Evolutionary conservation across 2,797 vertebrate species (phyloP), one percentile per base, ranked within the genome.

Genomic region (Melopsittacus undulatus): DNA sequence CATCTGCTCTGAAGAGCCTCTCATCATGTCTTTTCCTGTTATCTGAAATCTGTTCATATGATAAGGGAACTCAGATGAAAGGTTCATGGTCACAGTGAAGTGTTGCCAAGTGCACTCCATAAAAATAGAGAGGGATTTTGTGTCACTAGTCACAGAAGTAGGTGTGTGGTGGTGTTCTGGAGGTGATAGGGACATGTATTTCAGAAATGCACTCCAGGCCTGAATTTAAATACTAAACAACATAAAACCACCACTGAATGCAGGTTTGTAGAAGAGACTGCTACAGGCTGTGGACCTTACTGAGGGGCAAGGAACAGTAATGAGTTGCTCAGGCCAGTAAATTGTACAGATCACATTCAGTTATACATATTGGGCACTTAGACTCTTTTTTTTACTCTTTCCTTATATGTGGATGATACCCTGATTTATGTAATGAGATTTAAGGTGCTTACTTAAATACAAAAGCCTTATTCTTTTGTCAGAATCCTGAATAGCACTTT

Each of bases 331-430:
- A 56, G 26, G 45, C 5, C 17, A 24, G 14, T 49, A 52, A 73
- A 52, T 38, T 4, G 1, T 34, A 30, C 42, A 62, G 67, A 29
- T 5, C 8, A 14, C 0, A 0, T 57, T 69, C 45, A 10, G 52
- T 85, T 74, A 51, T 42, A 76, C 2, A 13, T 34, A 29, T 22
- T 38, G 27, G 20, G n/a, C 13, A 68, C 16, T 66, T 68, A n/a
- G n/a, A 52, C 15, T 75, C 29, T 75, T 16, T 2, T 82, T 89
- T 82, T 51, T 0, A 4, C 10, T 49, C 10, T 84, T 78, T 80
- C 16, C 16, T 73, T 84, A 46, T 4, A 11, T 22, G 21, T 32
- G 8, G 11, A 30, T 29, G 18, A 32, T 70, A 67, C 24, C 70
- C 38, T 83, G 36, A 78, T 72, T 75, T 45, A 78, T 52, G 15